Conservation (phyloP, 2,113 vertebrate species). For the Cynocephalus volans region DNA sequence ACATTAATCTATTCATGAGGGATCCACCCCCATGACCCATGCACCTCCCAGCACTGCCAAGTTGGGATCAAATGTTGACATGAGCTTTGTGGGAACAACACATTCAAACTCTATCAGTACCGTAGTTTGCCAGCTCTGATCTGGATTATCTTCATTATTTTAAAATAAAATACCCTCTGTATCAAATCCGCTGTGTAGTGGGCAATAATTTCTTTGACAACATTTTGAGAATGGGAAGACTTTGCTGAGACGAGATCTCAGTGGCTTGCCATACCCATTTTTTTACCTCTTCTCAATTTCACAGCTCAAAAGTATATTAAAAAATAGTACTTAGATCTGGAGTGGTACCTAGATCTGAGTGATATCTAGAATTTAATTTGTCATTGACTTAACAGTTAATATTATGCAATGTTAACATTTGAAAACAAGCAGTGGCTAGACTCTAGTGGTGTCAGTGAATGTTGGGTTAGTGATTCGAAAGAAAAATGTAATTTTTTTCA, state of each 20-base stretch:
- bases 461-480: background rate
- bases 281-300: background rate
- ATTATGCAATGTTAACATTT: conserved; percentile 1
- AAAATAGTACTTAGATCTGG: background rate
- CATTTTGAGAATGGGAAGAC: conserved; percentile 19
- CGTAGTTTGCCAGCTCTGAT: background rate
- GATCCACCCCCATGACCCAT: too few species aligned
- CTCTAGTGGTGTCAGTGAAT: background rate
- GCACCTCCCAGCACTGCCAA: too few species aligned
- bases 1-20: too few species aligned
- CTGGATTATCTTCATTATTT: background rate
- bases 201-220: background rate
- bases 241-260: background rate
- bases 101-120: too few species aligned
- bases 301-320: background rate
- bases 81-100: too few species aligned
- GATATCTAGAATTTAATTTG: background rate
- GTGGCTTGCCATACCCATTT: background rate
- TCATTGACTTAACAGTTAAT: background rate
- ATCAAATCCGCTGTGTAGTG: background rate
- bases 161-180: background rate
- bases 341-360: background rate
- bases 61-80: too few species aligned
- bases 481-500: background rate
- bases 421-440: conserved; percentile 25